Evolutionary conservation across 1,140 invertebrate species (phyloP).

Genomic region (Drosophila takahashii): DNA sequence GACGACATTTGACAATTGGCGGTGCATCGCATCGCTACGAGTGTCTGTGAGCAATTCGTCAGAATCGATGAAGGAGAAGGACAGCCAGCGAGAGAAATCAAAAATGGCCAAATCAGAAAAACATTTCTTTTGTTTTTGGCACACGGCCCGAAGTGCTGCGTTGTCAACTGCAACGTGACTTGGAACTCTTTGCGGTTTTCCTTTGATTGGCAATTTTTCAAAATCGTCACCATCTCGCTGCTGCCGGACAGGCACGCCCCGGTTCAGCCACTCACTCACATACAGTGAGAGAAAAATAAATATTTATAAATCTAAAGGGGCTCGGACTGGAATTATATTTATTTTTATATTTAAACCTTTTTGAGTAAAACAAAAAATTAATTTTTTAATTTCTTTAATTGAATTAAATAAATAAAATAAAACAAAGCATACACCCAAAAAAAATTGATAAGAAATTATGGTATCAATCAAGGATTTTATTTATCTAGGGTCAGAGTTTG

Average conservation of each 20-base stretch:
- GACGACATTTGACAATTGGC: slow-evolving; percentile 53
- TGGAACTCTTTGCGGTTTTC: slow-evolving; percentile 71
- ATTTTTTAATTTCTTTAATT: too few relatives aligned
- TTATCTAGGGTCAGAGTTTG: too few relatives aligned
- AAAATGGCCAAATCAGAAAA: slow-evolving; percentile 42
- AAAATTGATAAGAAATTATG: too few relatives aligned
- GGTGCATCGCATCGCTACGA: slow-evolving; percentile 28
- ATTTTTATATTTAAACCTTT: too few relatives aligned
- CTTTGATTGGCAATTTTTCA: slow-evolving; percentile 82
- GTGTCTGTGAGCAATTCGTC: slow-evolving; percentile 67
- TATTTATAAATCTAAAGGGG: too few relatives aligned
- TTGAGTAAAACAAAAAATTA: too few relatives aligned
- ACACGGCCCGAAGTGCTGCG: slow-evolving; percentile 41
- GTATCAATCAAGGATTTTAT: too few relatives aligned
- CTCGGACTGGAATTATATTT: too few relatives aligned
- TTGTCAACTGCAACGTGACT: slow-evolving; percentile 76
- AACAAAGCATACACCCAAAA: too few relatives aligned
- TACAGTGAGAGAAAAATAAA: slow-evolving; percentile 9
- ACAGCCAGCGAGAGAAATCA: neutral
- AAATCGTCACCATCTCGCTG: slow-evolving; percentile 68
- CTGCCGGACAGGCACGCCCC: slow-evolving; percentile 44
- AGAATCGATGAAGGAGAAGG: slow-evolving; percentile 29
- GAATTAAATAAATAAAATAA: too few relatives aligned
- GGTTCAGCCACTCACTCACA: slow-evolving; percentile 14
- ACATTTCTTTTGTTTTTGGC: slow-evolving; percentile 70